These are phyloP conservation scores for Chromobotia macracanthus DNA, from an alignment of 2,797 vertebrate genomes.

Conservation along the genomic window DNA sequence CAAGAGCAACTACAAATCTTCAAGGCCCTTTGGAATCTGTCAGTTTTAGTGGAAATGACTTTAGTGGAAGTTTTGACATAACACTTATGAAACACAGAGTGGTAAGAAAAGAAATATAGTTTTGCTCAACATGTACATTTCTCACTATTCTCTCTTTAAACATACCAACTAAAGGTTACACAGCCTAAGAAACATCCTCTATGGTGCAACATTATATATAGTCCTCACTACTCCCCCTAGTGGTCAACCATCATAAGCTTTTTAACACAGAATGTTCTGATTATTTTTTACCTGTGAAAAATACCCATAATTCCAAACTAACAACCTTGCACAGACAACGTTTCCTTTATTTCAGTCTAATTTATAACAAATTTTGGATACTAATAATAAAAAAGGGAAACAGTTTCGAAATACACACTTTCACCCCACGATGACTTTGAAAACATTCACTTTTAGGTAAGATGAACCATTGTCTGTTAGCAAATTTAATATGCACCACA, in stretches of 20 bases:
- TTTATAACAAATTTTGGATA: conserved; percentile 83
- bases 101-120: background rate
- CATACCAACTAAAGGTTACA: background rate
- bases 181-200: background rate
- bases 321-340: conserved; percentile 30
- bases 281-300: background rate
- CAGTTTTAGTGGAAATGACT: background rate
- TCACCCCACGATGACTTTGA: conserved; percentile 70
- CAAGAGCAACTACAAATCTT: background rate
- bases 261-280: too few relatives aligned
- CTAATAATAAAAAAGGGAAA: conserved; percentile 72
- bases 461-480: conserved; percentile 58
- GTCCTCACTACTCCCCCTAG: conserved; percentile 13
- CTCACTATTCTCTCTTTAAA: background rate
- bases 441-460: conserved; percentile 60
- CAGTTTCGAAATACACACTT: conserved; percentile 68
- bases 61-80: background rate
- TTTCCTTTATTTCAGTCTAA: conserved; percentile 82
- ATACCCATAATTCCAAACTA: background rate
- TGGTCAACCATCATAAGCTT: background rate
- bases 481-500: conserved; percentile 41
- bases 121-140: background rate
- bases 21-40: background rate
- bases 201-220: background rate
- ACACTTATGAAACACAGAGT: background rate